Percentiles rank a stretch among this genome's conserved stretches.
Conservation (phyloP, 2,113 vertebrate genomes). For the Motacilla alba region DNA sequence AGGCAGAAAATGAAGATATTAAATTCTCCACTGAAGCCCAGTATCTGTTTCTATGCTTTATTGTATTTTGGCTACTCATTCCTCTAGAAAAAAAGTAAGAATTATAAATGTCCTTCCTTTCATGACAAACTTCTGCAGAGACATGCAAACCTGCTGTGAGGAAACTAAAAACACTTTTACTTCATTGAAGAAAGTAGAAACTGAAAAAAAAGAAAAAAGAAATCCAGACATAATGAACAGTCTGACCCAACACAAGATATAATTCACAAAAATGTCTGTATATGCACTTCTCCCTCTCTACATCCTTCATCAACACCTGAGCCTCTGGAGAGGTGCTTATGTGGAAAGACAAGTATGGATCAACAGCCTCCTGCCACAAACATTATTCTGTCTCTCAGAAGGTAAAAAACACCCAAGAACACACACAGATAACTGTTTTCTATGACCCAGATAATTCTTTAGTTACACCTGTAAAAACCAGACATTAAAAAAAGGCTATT, state of each 20-base stretch:
- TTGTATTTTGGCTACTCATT: not conserved
- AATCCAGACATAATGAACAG: not conserved
- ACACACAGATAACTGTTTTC: not conserved
- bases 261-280: not conserved
- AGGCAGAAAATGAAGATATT: not conserved
- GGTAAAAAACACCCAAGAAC: not conserved
- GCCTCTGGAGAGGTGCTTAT: not conserved
- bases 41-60: not conserved
- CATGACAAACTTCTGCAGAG: not conserved
- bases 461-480: not conserved
- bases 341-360: not conserved
- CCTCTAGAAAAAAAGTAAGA: not conserved
- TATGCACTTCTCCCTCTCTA: not conserved
- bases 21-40: not conserved
- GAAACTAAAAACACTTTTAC: not conserved
- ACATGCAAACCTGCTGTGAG: not conserved
- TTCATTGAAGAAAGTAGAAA: not conserved
- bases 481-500: not conserved
- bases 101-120: not conserved
- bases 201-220: conserved; percentile 12
- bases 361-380: not conserved
- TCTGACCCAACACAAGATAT: not conserved
- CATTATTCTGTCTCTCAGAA: not conserved
- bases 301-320: not conserved
- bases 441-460: not conserved